phyloP scores from a whole-genome alignment of 2,888 invertebrate genomes.

The Tetragonisca angustula region DNA sequence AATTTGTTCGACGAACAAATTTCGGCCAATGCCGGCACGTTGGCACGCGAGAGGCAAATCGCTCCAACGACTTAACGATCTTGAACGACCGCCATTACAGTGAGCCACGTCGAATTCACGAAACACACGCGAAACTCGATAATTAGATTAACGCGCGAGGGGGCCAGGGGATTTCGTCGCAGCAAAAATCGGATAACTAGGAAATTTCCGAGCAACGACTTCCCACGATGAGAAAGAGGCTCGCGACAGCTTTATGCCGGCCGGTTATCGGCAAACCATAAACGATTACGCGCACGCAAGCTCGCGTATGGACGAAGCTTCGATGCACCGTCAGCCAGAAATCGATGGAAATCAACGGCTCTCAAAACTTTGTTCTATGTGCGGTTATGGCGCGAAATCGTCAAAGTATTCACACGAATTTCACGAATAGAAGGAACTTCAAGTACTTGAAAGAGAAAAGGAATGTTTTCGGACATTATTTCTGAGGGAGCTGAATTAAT shows the following conservation, averaged over 20 bases:
- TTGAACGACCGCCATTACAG: constrained; percentile 13
- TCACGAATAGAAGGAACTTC: too few relatives aligned
- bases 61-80: not conserved
- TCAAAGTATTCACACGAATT: too few relatives aligned
- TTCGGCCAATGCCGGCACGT: not conserved
- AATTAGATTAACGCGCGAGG: constrained; percentile 16
- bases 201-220: constrained; percentile 20
- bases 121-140: not conserved
- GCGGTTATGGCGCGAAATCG: constrained; percentile 33
- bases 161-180: not conserved
- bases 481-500: too few relatives aligned
- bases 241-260: constrained; percentile 26
- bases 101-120: not conserved
- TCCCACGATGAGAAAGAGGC: not conserved
- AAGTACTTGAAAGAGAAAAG: too few relatives aligned
- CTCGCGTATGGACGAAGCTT: constrained; percentile 27
- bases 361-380: constrained; percentile 44
- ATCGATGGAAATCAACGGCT: constrained; percentile 50
- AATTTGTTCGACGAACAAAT: too few relatives aligned
- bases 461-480: too few relatives aligned
- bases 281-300: constrained; percentile 44
- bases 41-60: not conserved
- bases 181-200: constrained; percentile 37
- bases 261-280: constrained; percentile 48
- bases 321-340: constrained; percentile 9